Evolutionary conservation across 2,888 invertebrate genomes (phyloP).

Genomic region (Dasysyrphus albostriatus): DNA sequence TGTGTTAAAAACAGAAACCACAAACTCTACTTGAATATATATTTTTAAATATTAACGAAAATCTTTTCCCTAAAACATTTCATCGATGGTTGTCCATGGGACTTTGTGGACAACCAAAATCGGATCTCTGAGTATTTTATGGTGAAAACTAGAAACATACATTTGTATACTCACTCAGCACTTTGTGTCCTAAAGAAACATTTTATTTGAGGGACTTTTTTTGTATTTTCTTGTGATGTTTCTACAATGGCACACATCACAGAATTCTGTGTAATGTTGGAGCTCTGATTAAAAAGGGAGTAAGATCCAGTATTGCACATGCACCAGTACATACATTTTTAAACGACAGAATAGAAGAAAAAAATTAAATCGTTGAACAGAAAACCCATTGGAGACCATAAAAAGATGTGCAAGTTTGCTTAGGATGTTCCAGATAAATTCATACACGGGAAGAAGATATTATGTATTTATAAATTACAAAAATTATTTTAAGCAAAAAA

Average conservation of each 20-base stretch:
- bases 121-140: slow-evolving; percentile 22
- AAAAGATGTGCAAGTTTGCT: not conserved
- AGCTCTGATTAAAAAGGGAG: not conserved
- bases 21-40: not conserved
- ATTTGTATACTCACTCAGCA: not conserved
- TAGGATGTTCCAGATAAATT: not conserved
- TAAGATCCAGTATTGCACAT: not conserved
- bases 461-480: too few species aligned
- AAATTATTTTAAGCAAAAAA: too few species aligned
- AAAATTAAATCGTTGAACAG: not conserved
- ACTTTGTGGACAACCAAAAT: not conserved
- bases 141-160: not conserved
- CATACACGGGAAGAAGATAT: not conserved
- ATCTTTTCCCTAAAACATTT: slow-evolving; percentile 17
- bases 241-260: not conserved
- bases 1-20: too few species aligned
- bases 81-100: slow-evolving; percentile 7
- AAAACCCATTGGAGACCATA: not conserved
- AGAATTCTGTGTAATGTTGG: not conserved
- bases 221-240: not conserved
- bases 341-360: not conserved
- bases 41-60: slow-evolving; percentile 5
- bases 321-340: too few species aligned
- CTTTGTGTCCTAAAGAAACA: slow-evolving; percentile 13
- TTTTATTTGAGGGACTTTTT: not conserved